Percentiles rank a stretch among this genome's conserved stretches.
phyloP scores from a whole-genome alignment of 2,888 invertebrate species.

The Ferrisia virgata region DNA sequence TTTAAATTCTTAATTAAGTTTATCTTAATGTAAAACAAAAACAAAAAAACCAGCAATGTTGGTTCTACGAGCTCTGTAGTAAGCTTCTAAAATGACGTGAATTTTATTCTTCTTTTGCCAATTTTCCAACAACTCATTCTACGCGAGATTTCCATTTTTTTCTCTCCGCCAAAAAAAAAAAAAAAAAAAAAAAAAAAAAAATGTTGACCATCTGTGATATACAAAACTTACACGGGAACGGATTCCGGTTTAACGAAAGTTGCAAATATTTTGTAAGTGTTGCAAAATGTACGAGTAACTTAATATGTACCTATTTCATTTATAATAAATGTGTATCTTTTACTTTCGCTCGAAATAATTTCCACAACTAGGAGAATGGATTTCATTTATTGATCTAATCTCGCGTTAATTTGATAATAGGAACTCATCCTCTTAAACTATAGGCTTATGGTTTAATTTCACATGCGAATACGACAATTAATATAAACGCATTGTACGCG shows the following conservation, averaged over 20 bases:
- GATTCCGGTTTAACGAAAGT: slow-evolving; percentile 10
- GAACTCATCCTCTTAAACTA: too few relatives aligned
- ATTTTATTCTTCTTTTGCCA: too few relatives aligned
- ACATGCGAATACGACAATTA: too few relatives aligned
- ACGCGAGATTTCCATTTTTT: background rate
- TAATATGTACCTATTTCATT: slow-evolving; percentile 15
- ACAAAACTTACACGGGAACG: background rate
- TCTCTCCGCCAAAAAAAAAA: background rate
- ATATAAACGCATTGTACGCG: too few relatives aligned
- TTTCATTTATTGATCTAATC: too few relatives aligned
- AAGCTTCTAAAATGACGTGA: too few relatives aligned
- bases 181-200: background rate
- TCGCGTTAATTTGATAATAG: too few relatives aligned
- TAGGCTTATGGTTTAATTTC: too few relatives aligned
- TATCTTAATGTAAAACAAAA: background rate
- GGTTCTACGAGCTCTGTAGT: too few relatives aligned
- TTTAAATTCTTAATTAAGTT: background rate
- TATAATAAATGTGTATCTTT: slow-evolving; percentile 24
- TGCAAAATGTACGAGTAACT: background rate
- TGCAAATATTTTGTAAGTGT: background rate
- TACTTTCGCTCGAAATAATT: background rate
- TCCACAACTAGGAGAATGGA: too few relatives aligned
- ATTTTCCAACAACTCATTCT: background rate
- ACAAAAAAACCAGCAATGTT: background rate
- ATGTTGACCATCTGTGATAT: background rate